Evolutionary conservation across 2,113 vertebrate genomes (phyloP).

Genomic region (Pholis gunnellus): DNA sequence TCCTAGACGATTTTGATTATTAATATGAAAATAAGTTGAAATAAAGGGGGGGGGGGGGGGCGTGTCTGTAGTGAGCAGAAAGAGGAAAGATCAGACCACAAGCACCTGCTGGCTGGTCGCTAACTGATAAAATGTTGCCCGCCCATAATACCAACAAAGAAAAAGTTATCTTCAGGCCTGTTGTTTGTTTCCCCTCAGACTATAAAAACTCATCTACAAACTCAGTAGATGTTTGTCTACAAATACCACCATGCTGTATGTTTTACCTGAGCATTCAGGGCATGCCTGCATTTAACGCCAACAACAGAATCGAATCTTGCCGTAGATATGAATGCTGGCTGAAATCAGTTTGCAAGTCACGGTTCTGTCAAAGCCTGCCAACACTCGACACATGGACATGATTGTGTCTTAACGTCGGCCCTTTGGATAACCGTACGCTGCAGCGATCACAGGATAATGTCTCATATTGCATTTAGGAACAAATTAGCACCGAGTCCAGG

Average conservation of each 20-base stretch:
- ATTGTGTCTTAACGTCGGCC: conserved; percentile 29
- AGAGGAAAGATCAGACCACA: conserved; percentile 1
- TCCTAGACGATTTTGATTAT: too few species aligned
- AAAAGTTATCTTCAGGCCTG: conserved; percentile 42
- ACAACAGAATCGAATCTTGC: conserved; percentile 38
- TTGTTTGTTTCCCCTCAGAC: background rate
- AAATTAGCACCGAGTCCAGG: conserved; percentile 67
- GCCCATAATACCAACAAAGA: conserved; percentile 31
- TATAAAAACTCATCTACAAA: background rate
- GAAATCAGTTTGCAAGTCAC: background rate
- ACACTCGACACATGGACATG: conserved; percentile 39
- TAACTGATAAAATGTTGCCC: conserved; percentile 44
- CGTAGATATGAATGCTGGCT: conserved; percentile 42
- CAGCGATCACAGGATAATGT: conserved; percentile 66
- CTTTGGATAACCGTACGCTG: conserved; percentile 42
- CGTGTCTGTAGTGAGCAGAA: conserved; percentile 11
- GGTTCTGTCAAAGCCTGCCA: conserved; percentile 27
- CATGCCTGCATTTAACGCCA: conserved; percentile 34
- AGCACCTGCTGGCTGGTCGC: conserved; percentile 34
- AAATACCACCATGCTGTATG: conserved; percentile 50
- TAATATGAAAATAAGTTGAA: background rate
- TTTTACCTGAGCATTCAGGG: conserved; percentile 71
- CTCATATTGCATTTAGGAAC: conserved; percentile 70
- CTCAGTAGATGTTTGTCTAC: conserved; percentile 45
- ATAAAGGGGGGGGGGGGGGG: conserved; percentile 3